phyloP scores from a whole-genome alignment of 2,888 invertebrate species.

The Leptopilina myrica region DNA sequence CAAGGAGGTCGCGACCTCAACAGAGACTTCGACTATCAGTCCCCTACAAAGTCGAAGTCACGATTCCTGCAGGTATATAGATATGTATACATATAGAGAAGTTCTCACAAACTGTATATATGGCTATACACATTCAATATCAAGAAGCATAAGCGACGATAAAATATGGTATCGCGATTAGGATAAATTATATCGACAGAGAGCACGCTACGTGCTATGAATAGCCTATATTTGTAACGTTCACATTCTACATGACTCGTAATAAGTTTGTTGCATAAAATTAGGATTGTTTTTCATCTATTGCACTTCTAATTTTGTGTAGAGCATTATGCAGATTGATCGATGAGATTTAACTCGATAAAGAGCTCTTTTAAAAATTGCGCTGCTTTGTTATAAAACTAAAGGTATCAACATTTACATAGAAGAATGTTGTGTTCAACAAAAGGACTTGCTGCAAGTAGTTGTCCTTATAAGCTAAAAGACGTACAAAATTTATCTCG shows the following conservation, averaged over 20 bases:
- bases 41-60: conserved; percentile 52
- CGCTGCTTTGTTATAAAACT: no score
- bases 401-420: no score
- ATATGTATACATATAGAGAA: conserved; percentile 40
- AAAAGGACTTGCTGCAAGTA: no score
- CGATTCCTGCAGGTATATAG: conserved; percentile 46
- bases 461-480: no score
- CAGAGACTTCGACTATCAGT: conserved; percentile 54
- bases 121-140: conserved; percentile 2
- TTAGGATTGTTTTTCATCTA: neutral
- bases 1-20: conserved; percentile 60
- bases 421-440: no score
- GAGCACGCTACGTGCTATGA: conserved; percentile 23
- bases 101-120: neutral
- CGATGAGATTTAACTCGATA: no score
- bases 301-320: neutral
- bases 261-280: conserved; percentile 19
- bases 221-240: conserved; percentile 29
- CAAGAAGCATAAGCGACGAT: conserved; percentile 45
- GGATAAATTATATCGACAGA: conserved; percentile 50
- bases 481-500: no score
- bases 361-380: no score
- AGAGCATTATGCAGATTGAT: neutral
- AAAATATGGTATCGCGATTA: conserved; percentile 55
- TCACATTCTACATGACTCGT: conserved; percentile 15